These are phyloP conservation scores for Triplophysa siluroides DNA, from an alignment of 2,113 vertebrate species.

Conservation along the genomic window DNA sequence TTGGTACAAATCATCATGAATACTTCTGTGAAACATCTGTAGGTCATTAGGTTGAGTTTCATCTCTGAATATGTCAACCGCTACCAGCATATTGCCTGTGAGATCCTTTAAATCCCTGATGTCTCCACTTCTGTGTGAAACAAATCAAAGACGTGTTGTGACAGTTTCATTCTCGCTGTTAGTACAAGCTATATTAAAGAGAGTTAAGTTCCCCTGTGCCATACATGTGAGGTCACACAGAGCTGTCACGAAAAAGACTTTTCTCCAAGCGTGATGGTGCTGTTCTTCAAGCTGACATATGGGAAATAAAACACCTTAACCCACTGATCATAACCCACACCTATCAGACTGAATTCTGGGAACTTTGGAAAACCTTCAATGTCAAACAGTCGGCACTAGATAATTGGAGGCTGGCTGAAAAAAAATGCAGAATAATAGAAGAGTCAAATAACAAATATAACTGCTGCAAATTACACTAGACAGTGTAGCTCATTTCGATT, in stretches of 20 bases:
- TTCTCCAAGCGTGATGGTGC: background rate
- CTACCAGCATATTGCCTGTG: background rate
- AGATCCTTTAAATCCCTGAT: background rate
- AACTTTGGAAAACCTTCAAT: background rate
- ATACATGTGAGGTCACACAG: background rate
- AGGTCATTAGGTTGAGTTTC: background rate
- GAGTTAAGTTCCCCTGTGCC: conserved; percentile 1
- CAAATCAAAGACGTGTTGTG: background rate
- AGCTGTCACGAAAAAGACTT: background rate
- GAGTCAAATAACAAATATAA: background rate
- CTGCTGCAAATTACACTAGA: background rate
- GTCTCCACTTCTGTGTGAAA: background rate
- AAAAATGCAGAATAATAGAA: background rate
- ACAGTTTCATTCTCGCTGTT: background rate
- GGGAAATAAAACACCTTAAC: conserved; percentile 24
- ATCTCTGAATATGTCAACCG: background rate
- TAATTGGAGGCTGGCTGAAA: conserved; percentile 11
- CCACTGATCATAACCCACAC: background rate
- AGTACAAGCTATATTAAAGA: conserved; percentile 15
- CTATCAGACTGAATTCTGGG: background rate
- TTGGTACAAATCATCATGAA: no score
- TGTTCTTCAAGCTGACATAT: conserved; percentile 7
- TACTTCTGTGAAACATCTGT: no score
- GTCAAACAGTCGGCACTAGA: conserved; percentile 1
- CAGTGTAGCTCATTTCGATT: conserved; percentile 15